Conservation (phyloP, 1,140 invertebrate species). For the Drosophila pachea region DNA sequence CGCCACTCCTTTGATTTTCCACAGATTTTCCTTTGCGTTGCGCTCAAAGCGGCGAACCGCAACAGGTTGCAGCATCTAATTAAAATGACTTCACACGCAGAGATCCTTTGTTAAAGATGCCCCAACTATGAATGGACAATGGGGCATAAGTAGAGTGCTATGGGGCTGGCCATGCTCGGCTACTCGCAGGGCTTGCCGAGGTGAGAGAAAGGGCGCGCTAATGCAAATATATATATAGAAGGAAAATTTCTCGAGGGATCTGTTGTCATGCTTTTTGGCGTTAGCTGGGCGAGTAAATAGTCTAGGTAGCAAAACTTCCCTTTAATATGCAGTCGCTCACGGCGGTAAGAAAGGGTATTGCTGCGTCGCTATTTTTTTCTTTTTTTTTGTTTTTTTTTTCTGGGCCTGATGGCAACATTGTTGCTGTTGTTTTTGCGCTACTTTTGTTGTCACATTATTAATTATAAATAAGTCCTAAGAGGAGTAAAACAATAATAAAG, state of each 20-base stretch:
- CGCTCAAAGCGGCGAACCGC: slow-evolving; percentile 12
- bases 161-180: too few relatives aligned
- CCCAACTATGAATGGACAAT: neutral
- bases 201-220: too few relatives aligned
- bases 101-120: slow-evolving; percentile 23
- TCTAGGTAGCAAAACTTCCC: too few relatives aligned
- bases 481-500: slow-evolving; percentile 47
- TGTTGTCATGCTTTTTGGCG: too few relatives aligned
- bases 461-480: slow-evolving; percentile 61
- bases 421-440: slow-evolving; percentile 23
- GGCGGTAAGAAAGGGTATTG: neutral
- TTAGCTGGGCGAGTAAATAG: too few relatives aligned
- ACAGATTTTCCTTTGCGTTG: neutral
- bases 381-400: neutral
- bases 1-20: too few relatives aligned
- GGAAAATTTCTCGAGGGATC: too few relatives aligned
- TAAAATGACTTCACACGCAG: slow-evolving; percentile 54
- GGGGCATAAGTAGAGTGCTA: too few relatives aligned
- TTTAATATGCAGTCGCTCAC: too few relatives aligned
- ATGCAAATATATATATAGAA: too few relatives aligned
- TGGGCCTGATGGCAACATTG: neutral
- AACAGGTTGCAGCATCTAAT: slow-evolving; percentile 62
- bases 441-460: slow-evolving; percentile 44
- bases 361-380: neutral
- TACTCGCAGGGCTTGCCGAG: too few relatives aligned